Percentiles rank a stretch among this genome's conserved stretches.
phyloP scores from a whole-genome alignment of 2,888 invertebrate species.

The Drosophila flavopinicola region DNA sequence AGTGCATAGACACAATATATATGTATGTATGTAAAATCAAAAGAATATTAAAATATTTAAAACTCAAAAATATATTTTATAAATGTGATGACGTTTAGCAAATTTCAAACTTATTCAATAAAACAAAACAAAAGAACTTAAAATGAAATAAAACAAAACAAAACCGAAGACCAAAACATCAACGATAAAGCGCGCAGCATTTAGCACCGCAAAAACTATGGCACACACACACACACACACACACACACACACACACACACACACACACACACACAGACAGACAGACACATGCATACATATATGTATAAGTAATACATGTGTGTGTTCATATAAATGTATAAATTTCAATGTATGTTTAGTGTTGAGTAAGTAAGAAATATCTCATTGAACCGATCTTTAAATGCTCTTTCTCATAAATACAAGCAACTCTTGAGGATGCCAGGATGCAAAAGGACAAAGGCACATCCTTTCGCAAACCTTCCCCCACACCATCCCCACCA shows the following conservation, averaged over 20 bases:
- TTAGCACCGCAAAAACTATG: neutral
- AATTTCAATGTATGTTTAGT: constrained; percentile 3
- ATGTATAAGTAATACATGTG: neutral
- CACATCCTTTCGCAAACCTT: no score
- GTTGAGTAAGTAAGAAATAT: neutral
- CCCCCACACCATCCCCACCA: neutral
- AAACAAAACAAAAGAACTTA: constrained; percentile 12
- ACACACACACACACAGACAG: no score
- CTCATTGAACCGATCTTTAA: constrained; percentile 3
- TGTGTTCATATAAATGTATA: constrained; percentile 4
- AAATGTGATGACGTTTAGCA: constrained; percentile 60
- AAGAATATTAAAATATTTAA: constrained; percentile 3
- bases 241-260: no score
- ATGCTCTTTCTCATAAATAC: constrained; percentile 1
- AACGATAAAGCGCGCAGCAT: constrained; percentile 7
- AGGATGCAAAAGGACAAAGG: neutral
- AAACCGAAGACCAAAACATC: constrained; percentile 30
- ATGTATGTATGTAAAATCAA: constrained; percentile 5
- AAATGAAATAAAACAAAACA: neutral
- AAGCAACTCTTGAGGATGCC: neutral
- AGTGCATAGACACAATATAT: constrained; percentile 34
- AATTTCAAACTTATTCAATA: constrained; percentile 41
- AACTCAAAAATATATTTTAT: constrained; percentile 54
- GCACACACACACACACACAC: neutral
- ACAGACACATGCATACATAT: neutral